Conservation (phyloP, 2,888 invertebrate genomes). For the Mongoloraphidia duomilia region DNA sequence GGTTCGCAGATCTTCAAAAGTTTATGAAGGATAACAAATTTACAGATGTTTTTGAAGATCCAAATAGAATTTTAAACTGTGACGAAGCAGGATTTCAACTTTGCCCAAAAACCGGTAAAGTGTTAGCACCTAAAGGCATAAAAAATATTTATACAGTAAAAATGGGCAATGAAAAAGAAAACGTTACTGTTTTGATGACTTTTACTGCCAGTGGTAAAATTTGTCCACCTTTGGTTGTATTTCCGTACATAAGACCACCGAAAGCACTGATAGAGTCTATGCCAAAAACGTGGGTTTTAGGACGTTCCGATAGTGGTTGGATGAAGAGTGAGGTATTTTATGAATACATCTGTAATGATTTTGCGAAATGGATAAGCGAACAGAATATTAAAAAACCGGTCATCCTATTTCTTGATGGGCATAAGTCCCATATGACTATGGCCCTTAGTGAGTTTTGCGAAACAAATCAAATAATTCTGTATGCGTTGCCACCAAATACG, state of each 20-base stretch:
- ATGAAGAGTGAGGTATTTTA: constrained; percentile 11
- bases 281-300: constrained; percentile 12
- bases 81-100: constrained; percentile 19
- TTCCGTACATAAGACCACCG: constrained; percentile 13
- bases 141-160: constrained; percentile 17
- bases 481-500: constrained; percentile 14
- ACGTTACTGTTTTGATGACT: constrained; percentile 17
- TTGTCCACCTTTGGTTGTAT: constrained; percentile 17
- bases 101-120: constrained; percentile 19
- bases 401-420: constrained; percentile 11
- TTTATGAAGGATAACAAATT: constrained; percentile 12
- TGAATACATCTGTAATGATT: constrained; percentile 11
- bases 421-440: constrained; percentile 11
- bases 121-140: constrained; percentile 17
- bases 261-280: constrained; percentile 18
- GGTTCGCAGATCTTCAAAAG: constrained; percentile 18
- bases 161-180: constrained; percentile 17
- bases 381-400: constrained; percentile 11
- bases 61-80: constrained; percentile 17
- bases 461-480: not conserved
- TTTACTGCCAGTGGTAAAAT: constrained; percentile 17
- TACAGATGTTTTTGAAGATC: constrained; percentile 16
- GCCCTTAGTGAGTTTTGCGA: constrained; percentile 9
- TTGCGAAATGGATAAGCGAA: constrained; percentile 9
- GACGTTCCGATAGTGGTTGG: constrained; percentile 10